phyloP scores from a whole-genome alignment of 2,888 invertebrate genomes.

The Serrognathus titanus region DNA sequence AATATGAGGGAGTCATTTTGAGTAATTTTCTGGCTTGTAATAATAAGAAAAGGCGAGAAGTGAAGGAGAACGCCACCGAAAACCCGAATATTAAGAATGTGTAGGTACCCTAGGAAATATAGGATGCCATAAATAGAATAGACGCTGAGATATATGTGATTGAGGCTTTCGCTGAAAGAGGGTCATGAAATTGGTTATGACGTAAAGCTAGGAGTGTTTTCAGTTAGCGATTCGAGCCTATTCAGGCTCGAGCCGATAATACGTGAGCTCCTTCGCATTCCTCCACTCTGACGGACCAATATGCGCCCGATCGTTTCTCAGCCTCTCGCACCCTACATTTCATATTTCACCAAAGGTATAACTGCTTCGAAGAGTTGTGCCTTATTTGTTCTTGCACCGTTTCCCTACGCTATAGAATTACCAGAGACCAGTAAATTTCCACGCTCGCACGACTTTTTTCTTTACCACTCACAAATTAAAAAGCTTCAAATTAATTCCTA shows the following conservation, averaged over 20 bases:
- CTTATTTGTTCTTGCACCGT: background rate
- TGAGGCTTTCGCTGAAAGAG: conserved; percentile 37
- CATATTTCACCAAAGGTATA: conserved; percentile 23
- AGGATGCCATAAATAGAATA: conserved; percentile 42
- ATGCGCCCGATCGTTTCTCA: conserved; percentile 32
- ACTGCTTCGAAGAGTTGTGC: conserved; percentile 4
- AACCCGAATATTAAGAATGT: conserved; percentile 39
- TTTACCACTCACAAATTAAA: no score
- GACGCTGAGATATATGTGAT: conserved; percentile 41
- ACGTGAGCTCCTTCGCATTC: conserved; percentile 39
- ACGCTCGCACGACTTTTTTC: no score
- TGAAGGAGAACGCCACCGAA: conserved; percentile 15
- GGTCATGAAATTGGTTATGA: conserved; percentile 40
- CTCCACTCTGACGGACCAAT: conserved; percentile 40
- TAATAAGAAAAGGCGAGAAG: conserved; percentile 36
- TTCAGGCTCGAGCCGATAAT: conserved; percentile 40
- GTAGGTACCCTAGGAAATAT: conserved; percentile 33
- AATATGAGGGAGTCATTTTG: conserved; percentile 33
- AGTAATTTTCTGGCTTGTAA: conserved; percentile 32
- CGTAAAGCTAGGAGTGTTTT: conserved; percentile 38
- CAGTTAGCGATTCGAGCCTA: conserved; percentile 39
- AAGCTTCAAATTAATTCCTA: no score
- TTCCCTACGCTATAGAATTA: no score
- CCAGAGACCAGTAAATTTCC: no score
- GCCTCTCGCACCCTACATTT: conserved; percentile 16